These are phyloP conservation scores for Tiphia femorata DNA, from an alignment of 2,888 invertebrate species.

Conservation along the genomic window DNA sequence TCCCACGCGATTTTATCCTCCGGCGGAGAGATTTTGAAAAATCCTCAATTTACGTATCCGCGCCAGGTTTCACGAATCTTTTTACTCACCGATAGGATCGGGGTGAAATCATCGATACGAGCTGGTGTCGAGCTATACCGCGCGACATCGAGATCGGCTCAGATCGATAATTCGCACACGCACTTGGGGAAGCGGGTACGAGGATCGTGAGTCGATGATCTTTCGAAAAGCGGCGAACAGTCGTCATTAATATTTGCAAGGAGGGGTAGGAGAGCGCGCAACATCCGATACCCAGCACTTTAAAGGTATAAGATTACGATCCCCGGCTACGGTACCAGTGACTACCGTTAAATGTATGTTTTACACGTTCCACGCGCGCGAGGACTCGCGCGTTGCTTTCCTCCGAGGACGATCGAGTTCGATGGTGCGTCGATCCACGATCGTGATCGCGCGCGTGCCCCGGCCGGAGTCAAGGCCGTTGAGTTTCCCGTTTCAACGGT, in stretches of 20 bases:
- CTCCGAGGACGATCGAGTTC: slow-evolving; percentile 27
- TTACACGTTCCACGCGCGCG: slow-evolving; percentile 36
- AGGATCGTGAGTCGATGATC: slow-evolving; percentile 14
- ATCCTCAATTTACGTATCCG: no score
- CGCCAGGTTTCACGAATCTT: no score
- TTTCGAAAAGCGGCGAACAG: slow-evolving; percentile 29
- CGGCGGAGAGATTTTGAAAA: no score
- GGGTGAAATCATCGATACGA: no score
- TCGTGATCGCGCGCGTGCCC: no score
- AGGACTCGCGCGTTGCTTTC: neutral
- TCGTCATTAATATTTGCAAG: slow-evolving; percentile 43
- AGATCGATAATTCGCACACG: no score
- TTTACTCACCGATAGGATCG: no score
- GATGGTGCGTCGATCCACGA: no score
- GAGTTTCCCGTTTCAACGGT: slow-evolving; percentile 19
- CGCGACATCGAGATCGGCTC: no score
- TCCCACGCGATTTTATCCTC: no score
- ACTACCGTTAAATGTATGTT: slow-evolving; percentile 51
- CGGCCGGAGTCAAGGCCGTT: no score
- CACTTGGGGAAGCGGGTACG: neutral
- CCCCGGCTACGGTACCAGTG: slow-evolving; percentile 47
- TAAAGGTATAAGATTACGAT: slow-evolving; percentile 48
- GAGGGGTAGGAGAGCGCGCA: slow-evolving; percentile 37
- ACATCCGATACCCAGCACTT: slow-evolving; percentile 48
- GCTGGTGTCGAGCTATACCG: no score